Percentiles rank a stretch among this genome's conserved stretches.
These are phyloP conservation scores for Sorex araneus DNA, from an alignment of 2,113 vertebrate genomes.

Conservation along the genomic window DNA sequence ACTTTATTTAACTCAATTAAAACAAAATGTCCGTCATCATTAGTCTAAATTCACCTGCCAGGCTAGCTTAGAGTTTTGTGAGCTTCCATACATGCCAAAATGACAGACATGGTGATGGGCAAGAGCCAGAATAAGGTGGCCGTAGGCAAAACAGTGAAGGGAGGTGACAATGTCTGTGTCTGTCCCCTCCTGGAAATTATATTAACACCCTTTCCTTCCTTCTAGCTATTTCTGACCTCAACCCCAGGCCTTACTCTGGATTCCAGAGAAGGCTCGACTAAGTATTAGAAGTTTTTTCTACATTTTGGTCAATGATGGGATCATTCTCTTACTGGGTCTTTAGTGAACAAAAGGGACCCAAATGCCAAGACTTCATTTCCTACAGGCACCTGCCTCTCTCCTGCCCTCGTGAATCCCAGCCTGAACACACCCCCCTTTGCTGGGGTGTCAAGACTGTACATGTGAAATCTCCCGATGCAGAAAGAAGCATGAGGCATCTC, in stretches of 20 bases:
- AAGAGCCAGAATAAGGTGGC: background rate
- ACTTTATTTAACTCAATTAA: conserved; percentile 57
- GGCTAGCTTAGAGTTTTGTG: background rate
- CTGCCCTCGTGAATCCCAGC: background rate
- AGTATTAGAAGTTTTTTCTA: background rate
- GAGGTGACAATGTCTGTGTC: too few species aligned
- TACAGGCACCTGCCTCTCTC: background rate
- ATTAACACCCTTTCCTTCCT: background rate
- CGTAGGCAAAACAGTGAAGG: conserved; percentile 8
- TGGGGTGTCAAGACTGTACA: background rate
- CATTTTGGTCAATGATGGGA: too few species aligned
- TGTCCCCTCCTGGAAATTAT: background rate
- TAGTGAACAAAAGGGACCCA: background rate
- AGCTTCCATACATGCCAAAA: background rate
- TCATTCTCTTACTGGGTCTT: background rate
- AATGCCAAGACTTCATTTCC: background rate
- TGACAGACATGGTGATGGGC: conserved; percentile 31
- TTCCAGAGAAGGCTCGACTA: background rate
- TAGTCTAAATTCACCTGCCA: background rate
- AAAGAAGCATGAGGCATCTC: background rate
- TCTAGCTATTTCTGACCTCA: background rate
- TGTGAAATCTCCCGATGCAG: background rate
- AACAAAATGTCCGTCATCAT: conserved; percentile 45
- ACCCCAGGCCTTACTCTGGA: background rate
- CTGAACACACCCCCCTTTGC: background rate